Evolutionary conservation across 2,888 invertebrate genomes (phyloP), one percentile per base, ranked within the genome.

Genomic region (Monopis laevigella): DNA sequence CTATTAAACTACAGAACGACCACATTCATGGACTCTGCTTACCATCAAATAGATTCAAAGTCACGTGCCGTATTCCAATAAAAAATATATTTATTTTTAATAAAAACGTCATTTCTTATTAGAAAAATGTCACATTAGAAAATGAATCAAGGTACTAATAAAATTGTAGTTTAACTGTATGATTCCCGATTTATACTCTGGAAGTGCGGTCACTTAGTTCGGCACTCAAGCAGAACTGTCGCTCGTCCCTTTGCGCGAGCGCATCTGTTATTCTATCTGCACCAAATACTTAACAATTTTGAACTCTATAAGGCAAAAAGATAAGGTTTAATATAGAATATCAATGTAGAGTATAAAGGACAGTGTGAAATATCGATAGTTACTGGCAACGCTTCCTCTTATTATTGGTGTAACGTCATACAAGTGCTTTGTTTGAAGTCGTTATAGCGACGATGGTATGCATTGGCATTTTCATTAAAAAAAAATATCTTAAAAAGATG

Each of bases 341-440:
- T n/a, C n/a, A n/a, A n/a, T n/a, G n/a, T n/a, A n/a, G n/a, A n/a
- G n/a, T n/a, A n/a, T n/a, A n/a, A n/a, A n/a, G n/a, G n/a, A n/a
- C n/a, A n/a, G n/a, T n/a, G n/a, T n/a, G n/a, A n/a, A n/a, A 12
- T 35, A 35, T 19, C n/a, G 35, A 7, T 29, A 29, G 29, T 21
- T 30, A 30, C 16, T 35, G 18, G 35, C 35, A 35, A 6, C 11
- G 29, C n/a, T 29, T 29, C 29, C 29, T 35, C 35, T 16, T 35
- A 35, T 35, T 35, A 35, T 35, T 14, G 13, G 32, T 14, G 32
- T 32, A 14, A 32, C 32, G 32, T 32, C 16, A 18, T 14, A 3
- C 18, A 11, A 8, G 19, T n/a, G 13, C 35, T 35, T 35, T 35
- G 19, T 35, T 35, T 35, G 35, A 35, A 35, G 35, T 35, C 18